Percentiles rank a stretch among this genome's conserved stretches.
phyloP scores from a whole-genome alignment of 2,888 invertebrate species.

The Cetonia aurata region DNA sequence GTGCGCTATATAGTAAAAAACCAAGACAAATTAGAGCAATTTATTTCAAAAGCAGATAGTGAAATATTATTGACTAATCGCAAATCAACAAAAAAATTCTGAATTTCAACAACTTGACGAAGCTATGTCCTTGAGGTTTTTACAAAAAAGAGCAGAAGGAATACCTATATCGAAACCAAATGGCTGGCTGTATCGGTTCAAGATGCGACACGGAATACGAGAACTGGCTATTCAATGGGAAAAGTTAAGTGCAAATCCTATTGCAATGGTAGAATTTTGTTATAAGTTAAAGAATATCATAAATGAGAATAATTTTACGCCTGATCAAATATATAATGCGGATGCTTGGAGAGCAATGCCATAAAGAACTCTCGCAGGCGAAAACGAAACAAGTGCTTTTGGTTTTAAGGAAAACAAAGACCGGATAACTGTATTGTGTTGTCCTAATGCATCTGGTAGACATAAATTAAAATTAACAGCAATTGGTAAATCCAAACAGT shows the following conservation, averaged over 20 bases:
- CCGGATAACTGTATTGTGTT: too few relatives aligned
- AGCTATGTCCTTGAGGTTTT: neutral
- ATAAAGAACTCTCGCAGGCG: too few relatives aligned
- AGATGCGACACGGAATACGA: constrained; percentile 52
- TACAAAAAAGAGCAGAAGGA: neutral
- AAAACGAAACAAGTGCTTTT: too few relatives aligned
- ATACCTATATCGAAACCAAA: too few relatives aligned
- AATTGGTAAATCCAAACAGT: neutral
- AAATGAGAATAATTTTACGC: neutral
- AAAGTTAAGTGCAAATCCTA: constrained; percentile 46
- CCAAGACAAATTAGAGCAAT: too few relatives aligned
- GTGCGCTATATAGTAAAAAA: too few relatives aligned
- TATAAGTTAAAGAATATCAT: neutral
- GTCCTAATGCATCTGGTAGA: neutral
- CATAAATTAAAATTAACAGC: constrained; percentile 1
- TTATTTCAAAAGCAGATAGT: too few relatives aligned
- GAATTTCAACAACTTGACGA: neutral
- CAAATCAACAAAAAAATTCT: too few relatives aligned
- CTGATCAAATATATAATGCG: neutral
- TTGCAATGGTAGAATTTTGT: constrained; percentile 33
- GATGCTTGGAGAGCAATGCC: too few relatives aligned
- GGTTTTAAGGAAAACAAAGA: too few relatives aligned
- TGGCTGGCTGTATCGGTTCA: constrained; percentile 54
- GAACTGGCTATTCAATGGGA: constrained; percentile 48
- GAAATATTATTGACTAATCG: too few relatives aligned